These are phyloP conservation scores for Megalurothrips usitatus DNA, from an alignment of 2,888 invertebrate genomes.

Conservation along the genomic window DNA sequence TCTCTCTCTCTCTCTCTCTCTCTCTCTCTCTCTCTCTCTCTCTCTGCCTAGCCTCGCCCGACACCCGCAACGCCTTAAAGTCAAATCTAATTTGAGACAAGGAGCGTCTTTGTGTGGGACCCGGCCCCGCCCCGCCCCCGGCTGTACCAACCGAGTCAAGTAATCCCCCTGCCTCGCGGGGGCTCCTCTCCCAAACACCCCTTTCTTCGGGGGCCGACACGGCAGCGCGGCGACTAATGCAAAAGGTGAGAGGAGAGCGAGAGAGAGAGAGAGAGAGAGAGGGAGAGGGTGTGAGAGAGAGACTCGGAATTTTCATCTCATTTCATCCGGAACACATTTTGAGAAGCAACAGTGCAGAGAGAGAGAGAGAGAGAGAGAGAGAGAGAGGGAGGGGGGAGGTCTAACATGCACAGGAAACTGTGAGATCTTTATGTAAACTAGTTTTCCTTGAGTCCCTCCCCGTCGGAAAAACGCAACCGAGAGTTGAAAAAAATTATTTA, in stretches of 20 bases:
- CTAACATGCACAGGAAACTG: too few species aligned
- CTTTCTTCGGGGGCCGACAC: too few species aligned
- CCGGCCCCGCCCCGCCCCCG: neutral
- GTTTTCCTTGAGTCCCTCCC: too few species aligned
- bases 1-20: neutral
- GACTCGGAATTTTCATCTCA: too few species aligned
- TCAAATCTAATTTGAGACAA: conserved; percentile 21
- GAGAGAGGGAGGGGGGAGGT: neutral
- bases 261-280: too few species aligned
- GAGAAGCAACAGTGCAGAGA: neutral
- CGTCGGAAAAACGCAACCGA: too few species aligned
- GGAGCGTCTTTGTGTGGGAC: neutral
- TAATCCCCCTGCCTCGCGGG: neutral
- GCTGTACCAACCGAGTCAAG: neutral
- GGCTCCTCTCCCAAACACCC: neutral
- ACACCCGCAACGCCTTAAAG: neutral
- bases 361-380: neutral
- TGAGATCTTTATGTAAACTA: too few species aligned
- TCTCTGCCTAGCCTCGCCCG: neutral
- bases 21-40: neutral
- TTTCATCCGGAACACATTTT: neutral
- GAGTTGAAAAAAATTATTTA: too few species aligned
- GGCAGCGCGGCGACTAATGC: too few species aligned
- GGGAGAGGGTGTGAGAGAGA: too few species aligned
- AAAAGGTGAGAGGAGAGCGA: too few species aligned